Evolutionary conservation across 2,113 vertebrate species (phyloP).

Genomic region (Engraulis encrasicolus): DNA sequence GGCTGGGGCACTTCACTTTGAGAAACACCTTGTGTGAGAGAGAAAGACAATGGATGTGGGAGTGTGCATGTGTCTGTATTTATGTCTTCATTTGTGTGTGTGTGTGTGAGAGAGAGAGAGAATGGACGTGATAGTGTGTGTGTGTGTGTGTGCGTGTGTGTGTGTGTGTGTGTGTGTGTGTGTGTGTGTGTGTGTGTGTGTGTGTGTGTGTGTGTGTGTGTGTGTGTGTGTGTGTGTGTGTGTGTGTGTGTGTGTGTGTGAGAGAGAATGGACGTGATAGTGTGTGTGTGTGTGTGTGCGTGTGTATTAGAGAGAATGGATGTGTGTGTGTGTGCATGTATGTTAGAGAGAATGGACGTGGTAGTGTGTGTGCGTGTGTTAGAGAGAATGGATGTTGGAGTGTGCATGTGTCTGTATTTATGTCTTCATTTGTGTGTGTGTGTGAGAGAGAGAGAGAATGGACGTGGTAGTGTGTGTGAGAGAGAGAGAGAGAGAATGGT

Average conservation of each 20-base stretch:
- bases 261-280: constrained; percentile 19
- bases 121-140: no score
- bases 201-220: background rate
- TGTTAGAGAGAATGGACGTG: background rate
- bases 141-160: no score
- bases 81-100: no score
- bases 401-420: no score
- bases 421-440: no score
- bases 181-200: background rate
- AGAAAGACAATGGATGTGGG: no score
- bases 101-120: no score
- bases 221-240: background rate
- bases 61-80: no score
- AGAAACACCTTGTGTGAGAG: background rate
- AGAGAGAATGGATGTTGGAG: background rate
- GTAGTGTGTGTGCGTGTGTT: background rate
- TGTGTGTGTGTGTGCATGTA: constrained; percentile 27
- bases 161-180: background rate
- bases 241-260: constrained; percentile 16
- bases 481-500: background rate
- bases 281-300: constrained; percentile 35
- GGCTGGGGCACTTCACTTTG: no score
- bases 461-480: background rate
- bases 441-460: no score
- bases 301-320: constrained; percentile 29